Evolutionary conservation across 2,113 vertebrate species (phyloP), one percentile per base, ranked within the genome.

Genomic region (Psammodynastes pulverulentus): DNA sequence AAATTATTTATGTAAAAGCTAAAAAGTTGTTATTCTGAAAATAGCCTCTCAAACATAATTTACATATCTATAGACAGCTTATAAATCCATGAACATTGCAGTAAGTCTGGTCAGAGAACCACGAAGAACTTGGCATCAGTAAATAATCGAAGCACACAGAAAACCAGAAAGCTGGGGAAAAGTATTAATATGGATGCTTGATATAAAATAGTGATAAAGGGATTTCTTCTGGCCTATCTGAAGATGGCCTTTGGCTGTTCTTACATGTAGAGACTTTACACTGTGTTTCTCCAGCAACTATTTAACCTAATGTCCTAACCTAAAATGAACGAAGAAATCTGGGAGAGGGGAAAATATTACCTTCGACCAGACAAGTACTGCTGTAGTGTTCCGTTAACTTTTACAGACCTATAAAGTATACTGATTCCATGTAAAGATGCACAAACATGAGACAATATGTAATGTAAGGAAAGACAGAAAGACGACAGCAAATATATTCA

Each of bases 181-280:
- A 9, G 8, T 19, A 17, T 49, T 7, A 91, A 58, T 21, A 23
- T 21, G 53, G 43, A 84, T 54, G 17, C 6, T 48, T 84, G 13
- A 48, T 85, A 49, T 17, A 84, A 84, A 52, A 62, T 15, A 56
- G 43, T 56, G 21, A 49, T 53, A 85, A 85, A 84, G n/a, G 21
- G 0, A 87, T 92, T 92, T 88, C 39, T 53, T 92, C 43, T 58
- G 56, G 86, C 24, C 62, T 54, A 58, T 58, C 52, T 92, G 49
- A 92, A 92, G 21, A 72, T 89, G 67, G 48, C 91, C 67, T 89
- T 87, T 84, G 12, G 54, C 58, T 92, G 67, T 48, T 92, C 26
- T 29, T n/a, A 79, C n/a, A 34, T 58, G 13, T 56, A 46, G 26
- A 29, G 45, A 24, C 7, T 43, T 86, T 48, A 6, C 9, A 62